Evolutionary conservation across 2,113 vertebrate genomes (phyloP), one percentile per base, ranked within the genome.

Genomic region (Tilapia sparmanii): DNA sequence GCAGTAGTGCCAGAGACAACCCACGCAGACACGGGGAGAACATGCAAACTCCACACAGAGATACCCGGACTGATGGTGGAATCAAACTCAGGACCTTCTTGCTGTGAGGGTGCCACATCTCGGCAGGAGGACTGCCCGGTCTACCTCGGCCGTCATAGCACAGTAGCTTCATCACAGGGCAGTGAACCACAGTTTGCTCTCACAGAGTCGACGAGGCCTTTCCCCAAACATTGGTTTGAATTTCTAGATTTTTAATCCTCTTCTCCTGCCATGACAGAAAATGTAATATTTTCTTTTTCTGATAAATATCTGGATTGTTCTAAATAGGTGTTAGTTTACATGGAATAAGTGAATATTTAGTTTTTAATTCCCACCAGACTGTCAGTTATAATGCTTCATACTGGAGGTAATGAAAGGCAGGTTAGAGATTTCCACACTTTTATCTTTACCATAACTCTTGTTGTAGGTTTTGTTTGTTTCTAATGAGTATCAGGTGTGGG

Each of bases 111-210:
- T 53, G 52, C 52, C 52, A 53, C 52, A 53, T 53, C 52, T 53
- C 2, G n/a, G 52, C 19, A 53, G 0, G 2, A 0, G 16, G 31
- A 33, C 47, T 50, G 47, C 16, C 16, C 0, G n/a, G 52, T 54
- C 52, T 54, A 54, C 52, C 10, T 54, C n/a, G 10, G 10, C 52
- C n/a, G 1, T 22, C 19, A 11, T 53, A 53, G 52, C 10, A 7
- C 52, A 6, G 52, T 54, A 54, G n/a, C 10, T 11, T 54, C 10
- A 2, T 7, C 52, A 54, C 52, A 54, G 10, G 52, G 52, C n/a
- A 11, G 5, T 54, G 52, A 54, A 54, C 5, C 52, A 54, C 3
- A 10, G 52, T 22, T 54, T 22, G 19, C 52, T 54, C 10, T 54
- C n/a, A 54, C 52, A 11, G 6, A 54, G 52, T 54, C 1, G 10